Evolutionary conservation across 2,113 vertebrate genomes (phyloP).

Genomic region (Takifugu bimaculatus): DNA sequence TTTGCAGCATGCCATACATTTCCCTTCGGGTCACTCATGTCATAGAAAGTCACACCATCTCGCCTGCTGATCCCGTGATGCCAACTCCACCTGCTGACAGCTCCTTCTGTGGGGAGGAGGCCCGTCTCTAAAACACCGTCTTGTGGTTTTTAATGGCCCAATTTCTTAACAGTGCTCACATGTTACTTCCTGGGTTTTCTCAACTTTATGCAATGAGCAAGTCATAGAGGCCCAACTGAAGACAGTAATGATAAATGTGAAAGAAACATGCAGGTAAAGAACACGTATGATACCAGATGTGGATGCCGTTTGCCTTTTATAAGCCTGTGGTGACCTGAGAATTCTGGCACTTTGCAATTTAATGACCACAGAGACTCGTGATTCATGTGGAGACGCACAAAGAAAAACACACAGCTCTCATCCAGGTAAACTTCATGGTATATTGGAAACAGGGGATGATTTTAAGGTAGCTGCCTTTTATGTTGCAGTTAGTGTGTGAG

Average conservation of each 20-base stretch:
- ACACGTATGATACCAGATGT: too few relatives aligned
- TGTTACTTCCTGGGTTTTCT: too few relatives aligned
- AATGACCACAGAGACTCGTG: constrained; percentile 5
- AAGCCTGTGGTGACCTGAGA: too few relatives aligned
- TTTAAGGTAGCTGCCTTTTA: constrained; percentile 41
- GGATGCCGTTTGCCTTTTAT: too few relatives aligned
- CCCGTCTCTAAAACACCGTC: background rate
- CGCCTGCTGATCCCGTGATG: constrained; percentile 81
- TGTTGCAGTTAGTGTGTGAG: background rate
- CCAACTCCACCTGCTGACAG: constrained; percentile 68
- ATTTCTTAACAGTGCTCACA: too few relatives aligned
- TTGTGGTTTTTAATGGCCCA: too few relatives aligned
- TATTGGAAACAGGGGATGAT: constrained; percentile 6
- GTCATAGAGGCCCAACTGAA: too few relatives aligned
- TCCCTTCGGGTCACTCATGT: background rate
- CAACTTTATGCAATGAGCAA: too few relatives aligned
- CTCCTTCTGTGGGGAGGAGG: constrained; percentile 41
- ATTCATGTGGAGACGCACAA: constrained; percentile 12
- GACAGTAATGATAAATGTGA: too few relatives aligned
- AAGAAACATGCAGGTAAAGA: too few relatives aligned
- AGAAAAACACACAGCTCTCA: constrained; percentile 11
- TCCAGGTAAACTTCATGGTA: background rate
- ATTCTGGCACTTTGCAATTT: constrained; percentile 2
- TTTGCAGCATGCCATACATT: constrained; percentile 11
- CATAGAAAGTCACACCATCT: constrained; percentile 37